These are phyloP conservation scores for Haemorhous mexicanus DNA, from an alignment of 2,113 vertebrate genomes.

Conservation along the genomic window DNA sequence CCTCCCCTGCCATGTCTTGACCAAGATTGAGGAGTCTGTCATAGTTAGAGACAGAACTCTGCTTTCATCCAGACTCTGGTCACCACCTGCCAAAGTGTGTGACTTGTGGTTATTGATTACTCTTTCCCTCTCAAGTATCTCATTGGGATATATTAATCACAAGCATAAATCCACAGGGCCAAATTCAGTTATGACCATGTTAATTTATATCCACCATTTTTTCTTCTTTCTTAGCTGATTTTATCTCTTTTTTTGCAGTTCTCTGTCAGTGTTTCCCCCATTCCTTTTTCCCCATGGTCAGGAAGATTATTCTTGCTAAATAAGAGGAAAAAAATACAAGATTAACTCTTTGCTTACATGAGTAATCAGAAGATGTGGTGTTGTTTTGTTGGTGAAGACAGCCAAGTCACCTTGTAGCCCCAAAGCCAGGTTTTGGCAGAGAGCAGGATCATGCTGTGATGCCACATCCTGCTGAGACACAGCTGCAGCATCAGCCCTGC, in stretches of 20 bases:
- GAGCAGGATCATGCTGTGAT: neutral
- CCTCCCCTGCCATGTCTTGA: neutral
- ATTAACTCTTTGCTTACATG: neutral
- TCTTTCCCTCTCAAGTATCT: neutral
- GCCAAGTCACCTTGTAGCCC: neutral
- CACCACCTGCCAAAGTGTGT: neutral
- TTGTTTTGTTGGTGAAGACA: neutral
- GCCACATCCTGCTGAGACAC: neutral
- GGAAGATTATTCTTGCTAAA: neutral
- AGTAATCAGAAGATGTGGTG: neutral
- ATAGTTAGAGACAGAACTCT: neutral
- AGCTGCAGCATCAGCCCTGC: neutral
- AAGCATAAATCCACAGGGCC: neutral
- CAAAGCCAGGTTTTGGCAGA: neutral
- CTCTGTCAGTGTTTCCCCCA: neutral
- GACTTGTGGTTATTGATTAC: conserved; percentile 3
- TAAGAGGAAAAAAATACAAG: neutral
- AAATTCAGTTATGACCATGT: neutral
- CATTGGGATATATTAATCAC: neutral
- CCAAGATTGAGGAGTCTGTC: neutral
- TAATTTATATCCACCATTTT: neutral
- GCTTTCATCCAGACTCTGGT: neutral
- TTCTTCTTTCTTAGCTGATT: neutral
- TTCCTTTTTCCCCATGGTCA: neutral
- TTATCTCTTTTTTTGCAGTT: neutral